phyloP scores from a whole-genome alignment of 2,797 vertebrate species.

The Enteromius thamalakanensis region DNA sequence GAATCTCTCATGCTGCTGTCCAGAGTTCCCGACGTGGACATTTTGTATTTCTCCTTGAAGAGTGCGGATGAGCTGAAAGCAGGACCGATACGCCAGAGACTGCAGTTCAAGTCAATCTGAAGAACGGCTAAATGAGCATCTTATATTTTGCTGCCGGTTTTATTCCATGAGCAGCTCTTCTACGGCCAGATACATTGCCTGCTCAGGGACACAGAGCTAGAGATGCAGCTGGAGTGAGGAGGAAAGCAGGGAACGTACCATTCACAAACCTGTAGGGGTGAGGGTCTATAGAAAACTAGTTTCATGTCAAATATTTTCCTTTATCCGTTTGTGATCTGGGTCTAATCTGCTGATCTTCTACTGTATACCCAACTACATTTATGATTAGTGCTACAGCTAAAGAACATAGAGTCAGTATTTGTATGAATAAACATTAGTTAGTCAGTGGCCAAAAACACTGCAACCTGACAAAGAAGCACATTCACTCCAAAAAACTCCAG shows the following conservation, averaged over 20 bases:
- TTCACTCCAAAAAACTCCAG: background rate
- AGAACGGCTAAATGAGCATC: constrained; percentile 55
- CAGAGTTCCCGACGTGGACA: constrained; percentile 82
- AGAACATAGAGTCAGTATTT: background rate
- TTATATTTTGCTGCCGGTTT: constrained; percentile 17
- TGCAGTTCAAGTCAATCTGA: constrained; percentile 13
- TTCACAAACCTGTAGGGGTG: constrained; percentile 63
- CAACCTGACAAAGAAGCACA: background rate
- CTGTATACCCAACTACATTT: background rate
- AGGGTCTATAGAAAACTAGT: constrained; percentile 14
- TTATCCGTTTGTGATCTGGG: background rate
- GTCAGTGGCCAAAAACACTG: background rate
- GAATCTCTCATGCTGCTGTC: constrained; percentile 79
- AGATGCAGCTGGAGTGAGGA: constrained; percentile 58
- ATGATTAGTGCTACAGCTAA: background rate
- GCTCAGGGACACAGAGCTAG: constrained; percentile 55
- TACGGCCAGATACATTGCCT: constrained; percentile 58
- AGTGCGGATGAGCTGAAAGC: constrained; percentile 53
- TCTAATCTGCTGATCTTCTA: background rate
- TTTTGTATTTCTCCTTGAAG: constrained; percentile 72
- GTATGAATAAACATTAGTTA: constrained; percentile 2
- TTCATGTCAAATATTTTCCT: background rate
- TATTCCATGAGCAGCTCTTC: constrained; percentile 22
- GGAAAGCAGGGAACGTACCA: constrained; percentile 80
- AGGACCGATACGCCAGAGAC: constrained; percentile 13